These are phyloP conservation scores for Plutomurus gul DNA, from an alignment of 1,140 invertebrate species.

Conservation along the genomic window DNA sequence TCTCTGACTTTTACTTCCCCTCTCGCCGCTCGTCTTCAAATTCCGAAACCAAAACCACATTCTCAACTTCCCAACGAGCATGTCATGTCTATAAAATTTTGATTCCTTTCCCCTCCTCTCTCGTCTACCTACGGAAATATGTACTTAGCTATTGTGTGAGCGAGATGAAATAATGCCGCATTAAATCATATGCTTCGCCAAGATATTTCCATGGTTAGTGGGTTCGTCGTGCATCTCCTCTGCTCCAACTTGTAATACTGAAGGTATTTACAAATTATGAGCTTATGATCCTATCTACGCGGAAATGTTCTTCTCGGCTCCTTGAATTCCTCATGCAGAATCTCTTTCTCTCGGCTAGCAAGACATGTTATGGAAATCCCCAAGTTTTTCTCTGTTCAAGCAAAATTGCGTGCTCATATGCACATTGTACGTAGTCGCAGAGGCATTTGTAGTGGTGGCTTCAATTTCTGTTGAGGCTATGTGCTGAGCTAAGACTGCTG, in stretches of 20 bases:
- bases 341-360: too few species aligned
- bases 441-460: too few species aligned
- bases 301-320: too few species aligned
- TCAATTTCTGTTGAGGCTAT: too few species aligned
- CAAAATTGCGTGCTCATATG: too few species aligned
- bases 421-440: too few species aligned
- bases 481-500: too few species aligned
- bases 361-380: too few species aligned
- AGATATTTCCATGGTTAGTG: too few species aligned
- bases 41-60: slow-evolving; percentile 27
- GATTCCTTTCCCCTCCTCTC: slow-evolving; percentile 3
- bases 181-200: not conserved
- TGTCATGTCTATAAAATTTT: slow-evolving; percentile 30
- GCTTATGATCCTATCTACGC: not conserved
- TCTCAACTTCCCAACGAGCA: slow-evolving; percentile 22
- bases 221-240: not conserved
- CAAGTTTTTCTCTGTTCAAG: too few species aligned
- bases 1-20: slow-evolving; percentile 21
- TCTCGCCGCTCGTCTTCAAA: not conserved
- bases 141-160: not conserved
- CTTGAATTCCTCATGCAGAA: too few species aligned
- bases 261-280: not conserved
- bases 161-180: not conserved
- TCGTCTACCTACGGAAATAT: not conserved
- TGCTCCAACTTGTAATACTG: not conserved